Evolutionary conservation across 2,797 vertebrate genomes (phyloP).

Genomic region (Sparidentex hasta): DNA sequence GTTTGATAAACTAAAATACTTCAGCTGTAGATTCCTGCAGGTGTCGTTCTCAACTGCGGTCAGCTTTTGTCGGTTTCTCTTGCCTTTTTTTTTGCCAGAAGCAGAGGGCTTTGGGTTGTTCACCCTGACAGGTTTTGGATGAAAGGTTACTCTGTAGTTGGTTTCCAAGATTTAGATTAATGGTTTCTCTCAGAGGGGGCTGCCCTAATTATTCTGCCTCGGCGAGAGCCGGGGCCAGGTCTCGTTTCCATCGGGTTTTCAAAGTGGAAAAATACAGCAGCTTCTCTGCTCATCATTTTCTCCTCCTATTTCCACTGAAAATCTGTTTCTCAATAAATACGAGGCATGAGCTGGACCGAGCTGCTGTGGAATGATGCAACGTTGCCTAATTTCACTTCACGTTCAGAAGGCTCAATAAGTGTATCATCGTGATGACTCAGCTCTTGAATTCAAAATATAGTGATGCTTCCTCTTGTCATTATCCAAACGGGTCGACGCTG

Average conservation of each 20-base stretch:
- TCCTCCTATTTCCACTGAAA: not conserved
- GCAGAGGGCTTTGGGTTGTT: slow-evolving; percentile 23
- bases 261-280: slow-evolving; percentile 27
- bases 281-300: not conserved
- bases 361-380: not conserved
- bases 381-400: not conserved
- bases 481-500: not conserved
- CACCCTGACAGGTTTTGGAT: slow-evolving; percentile 44
- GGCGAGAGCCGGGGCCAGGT: not conserved
- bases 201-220: slow-evolving; percentile 35
- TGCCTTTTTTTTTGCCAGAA: not conserved
- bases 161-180: slow-evolving; percentile 48
- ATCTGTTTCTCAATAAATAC: not conserved
- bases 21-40: not conserved
- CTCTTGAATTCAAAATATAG: not conserved
- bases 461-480: not conserved
- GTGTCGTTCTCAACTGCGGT: not conserved
- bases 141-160: slow-evolving; percentile 50
- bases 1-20: not conserved
- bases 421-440: not conserved
- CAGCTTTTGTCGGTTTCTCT: slow-evolving; percentile 40
- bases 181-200: slow-evolving; percentile 30
- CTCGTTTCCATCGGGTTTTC: slow-evolving; percentile 1
- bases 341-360: not conserved
- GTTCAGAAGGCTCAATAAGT: not conserved